Base-by-base conservation (phyloP, 2,797 vertebrate species). In the Sebastes nivosus region DNA sequence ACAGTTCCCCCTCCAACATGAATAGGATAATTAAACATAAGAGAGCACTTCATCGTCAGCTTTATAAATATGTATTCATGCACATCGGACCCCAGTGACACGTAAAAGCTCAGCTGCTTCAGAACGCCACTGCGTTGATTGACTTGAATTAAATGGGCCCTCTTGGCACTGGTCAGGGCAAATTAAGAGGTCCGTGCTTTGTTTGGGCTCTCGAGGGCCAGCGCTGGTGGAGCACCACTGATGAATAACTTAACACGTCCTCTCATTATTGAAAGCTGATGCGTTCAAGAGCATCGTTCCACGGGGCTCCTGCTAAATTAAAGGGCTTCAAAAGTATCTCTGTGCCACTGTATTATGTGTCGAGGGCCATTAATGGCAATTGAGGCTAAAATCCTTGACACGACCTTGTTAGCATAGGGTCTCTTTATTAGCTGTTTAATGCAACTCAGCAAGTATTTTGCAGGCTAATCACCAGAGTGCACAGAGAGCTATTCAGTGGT, bases 171-270 rank as follows among this genome's bases (percentile, higher is more conserved):
- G 84, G 66, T 89, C 70, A 77, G 59, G 71, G 46, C 79, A 88
- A 89, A 90, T 89, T 66, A 92, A 89, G 77, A 65, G 46, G 72
- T 67, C 72, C 9, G 36, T 65, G 78, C 80, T 86, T 83, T 82
- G 82, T 88, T 85, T 83, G 67, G 64, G 34, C 77, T 88, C 86
- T 87, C 24, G 57, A 86, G 73, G 79, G 52, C 78, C 32, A 42
- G 50, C 46, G 18, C 55, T 32, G 63, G 42, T 85, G 18, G 59
- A 80, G 81, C 63, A 27, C 79, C 46, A 13, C 79, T 93, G 88
- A 94, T 94, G 73, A 94, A 93, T 94, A 93, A 93, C 91, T 90
- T 89, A 93, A 60, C 82, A 77, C 57, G 29, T 88, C 68, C 83
- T 83, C 80, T 88, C 84, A 83, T 92, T 89, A 93, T 81, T 82